Percentiles rank a stretch among this genome's conserved stretches.
Conservation (phyloP, 1,140 invertebrate species). For the Globodera rostochiensis region DNA sequence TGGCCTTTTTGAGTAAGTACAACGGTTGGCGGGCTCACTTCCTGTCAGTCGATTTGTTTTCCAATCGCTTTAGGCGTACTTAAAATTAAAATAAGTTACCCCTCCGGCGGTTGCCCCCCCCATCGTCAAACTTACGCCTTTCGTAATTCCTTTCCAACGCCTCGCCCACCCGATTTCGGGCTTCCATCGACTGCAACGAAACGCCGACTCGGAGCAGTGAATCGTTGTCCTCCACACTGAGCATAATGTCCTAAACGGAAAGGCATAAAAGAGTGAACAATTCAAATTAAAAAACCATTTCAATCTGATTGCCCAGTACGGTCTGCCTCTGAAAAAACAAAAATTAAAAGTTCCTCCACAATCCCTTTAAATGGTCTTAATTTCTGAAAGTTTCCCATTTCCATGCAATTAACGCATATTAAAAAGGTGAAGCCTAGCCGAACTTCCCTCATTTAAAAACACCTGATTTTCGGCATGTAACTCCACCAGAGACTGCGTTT, state of each 20-base stretch:
- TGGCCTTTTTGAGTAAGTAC: background rate
- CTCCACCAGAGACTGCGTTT: constrained; percentile 60
- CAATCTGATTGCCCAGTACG: constrained; percentile 65
- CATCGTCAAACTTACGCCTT: constrained; percentile 46
- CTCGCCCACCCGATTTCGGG: constrained; percentile 64
- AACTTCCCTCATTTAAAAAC: constrained; percentile 4
- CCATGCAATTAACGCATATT: too few relatives aligned
- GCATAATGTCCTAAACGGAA: constrained; percentile 56
- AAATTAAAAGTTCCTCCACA: constrained; percentile 5
- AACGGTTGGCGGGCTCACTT: background rate
- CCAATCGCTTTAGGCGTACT: constrained; percentile 10
- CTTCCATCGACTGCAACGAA: constrained; percentile 60
- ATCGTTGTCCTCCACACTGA: constrained; percentile 63
- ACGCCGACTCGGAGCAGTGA: constrained; percentile 54
- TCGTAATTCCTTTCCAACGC: constrained; percentile 65
- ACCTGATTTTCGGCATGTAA: constrained; percentile 66
- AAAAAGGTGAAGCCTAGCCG: too few relatives aligned
- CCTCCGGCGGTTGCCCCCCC: background rate
- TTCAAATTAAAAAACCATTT: constrained; percentile 45
- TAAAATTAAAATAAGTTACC: background rate
- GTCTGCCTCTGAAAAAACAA: constrained; percentile 55
- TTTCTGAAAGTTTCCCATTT: background rate
- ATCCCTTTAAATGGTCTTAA: background rate
- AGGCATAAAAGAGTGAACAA: background rate
- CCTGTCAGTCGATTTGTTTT: constrained; percentile 3